Percentiles rank a stretch among this genome's conserved stretches.
phyloP scores from a whole-genome alignment of 2,888 invertebrate species.

The Aphrophora alni region DNA sequence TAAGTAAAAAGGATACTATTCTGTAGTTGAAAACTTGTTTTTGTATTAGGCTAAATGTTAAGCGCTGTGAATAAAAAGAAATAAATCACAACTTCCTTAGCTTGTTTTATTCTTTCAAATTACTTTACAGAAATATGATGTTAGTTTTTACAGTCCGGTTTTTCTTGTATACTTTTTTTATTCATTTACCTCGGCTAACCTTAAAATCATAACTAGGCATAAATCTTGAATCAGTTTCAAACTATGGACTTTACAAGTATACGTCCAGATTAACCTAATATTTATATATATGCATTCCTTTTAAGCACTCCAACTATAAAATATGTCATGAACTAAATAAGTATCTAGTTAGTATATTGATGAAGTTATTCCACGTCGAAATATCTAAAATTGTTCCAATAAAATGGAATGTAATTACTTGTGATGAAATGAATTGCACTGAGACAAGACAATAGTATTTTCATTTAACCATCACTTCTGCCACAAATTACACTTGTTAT shows the following conservation, averaged over 20 bases:
- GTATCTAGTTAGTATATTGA: neutral
- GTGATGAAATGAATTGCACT: neutral
- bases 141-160: too few species aligned
- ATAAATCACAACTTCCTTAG: too few species aligned
- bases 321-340: neutral
- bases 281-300: neutral
- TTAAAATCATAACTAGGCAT: neutral
- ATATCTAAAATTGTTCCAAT: neutral
- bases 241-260: neutral
- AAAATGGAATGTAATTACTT: neutral
- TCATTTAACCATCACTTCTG: neutral
- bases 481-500: neutral
- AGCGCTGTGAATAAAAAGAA: too few species aligned
- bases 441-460: neutral
- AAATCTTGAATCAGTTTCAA: neutral
- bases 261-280: neutral
- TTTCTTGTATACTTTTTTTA: too few species aligned
- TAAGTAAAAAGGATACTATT: too few species aligned
- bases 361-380: neutral
- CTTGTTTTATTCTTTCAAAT: too few species aligned
- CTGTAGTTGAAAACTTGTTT: too few species aligned
- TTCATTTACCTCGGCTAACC: neutral
- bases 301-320: neutral
- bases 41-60: too few species aligned
- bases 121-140: too few species aligned